These are phyloP conservation scores for Leptinotarsa rubiginosa DNA, from an alignment of 2,888 invertebrate species.

Conservation along the genomic window DNA sequence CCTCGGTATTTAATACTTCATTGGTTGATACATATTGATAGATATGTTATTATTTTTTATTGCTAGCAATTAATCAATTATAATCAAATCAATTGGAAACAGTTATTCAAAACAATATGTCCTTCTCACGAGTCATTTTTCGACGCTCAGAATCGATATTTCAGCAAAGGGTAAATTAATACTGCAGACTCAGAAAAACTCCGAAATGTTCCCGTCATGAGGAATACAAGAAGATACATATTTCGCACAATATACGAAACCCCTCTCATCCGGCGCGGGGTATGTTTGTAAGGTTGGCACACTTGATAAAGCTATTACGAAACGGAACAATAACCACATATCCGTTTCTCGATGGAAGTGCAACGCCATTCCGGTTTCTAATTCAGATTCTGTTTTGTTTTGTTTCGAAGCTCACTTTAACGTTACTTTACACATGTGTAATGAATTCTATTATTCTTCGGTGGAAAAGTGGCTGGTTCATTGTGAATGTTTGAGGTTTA, in stretches of 20 bases:
- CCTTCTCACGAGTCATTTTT: too few species aligned
- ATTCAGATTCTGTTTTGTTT: conserved; percentile 40
- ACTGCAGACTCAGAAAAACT: too few species aligned
- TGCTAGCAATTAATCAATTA: too few species aligned
- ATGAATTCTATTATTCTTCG: conserved; percentile 36
- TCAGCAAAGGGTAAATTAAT: too few species aligned
- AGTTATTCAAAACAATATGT: too few species aligned
- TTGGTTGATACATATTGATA: too few species aligned
- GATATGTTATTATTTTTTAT: too few species aligned
- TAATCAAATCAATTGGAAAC: too few species aligned
- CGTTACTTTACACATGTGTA: conserved; percentile 34
- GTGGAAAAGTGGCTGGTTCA: conserved; percentile 34
- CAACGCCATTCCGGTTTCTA: conserved; percentile 51
- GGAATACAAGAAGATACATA: not conserved
- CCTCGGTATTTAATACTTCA: too few species aligned
- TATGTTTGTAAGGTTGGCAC: conserved; percentile 57
- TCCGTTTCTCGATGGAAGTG: conserved; percentile 58
- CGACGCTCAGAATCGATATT: too few species aligned
- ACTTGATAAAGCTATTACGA: conserved; percentile 54
- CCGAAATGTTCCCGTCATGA: not conserved
- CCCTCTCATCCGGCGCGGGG: conserved; percentile 33
- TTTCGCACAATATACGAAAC: conserved; percentile 19
- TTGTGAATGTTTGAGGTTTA: conserved; percentile 25
- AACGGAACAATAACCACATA: conserved; percentile 59
- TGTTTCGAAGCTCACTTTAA: conserved; percentile 33